These are phyloP conservation scores for Dione juno DNA, from an alignment of 2,888 invertebrate species.

Conservation along the genomic window DNA sequence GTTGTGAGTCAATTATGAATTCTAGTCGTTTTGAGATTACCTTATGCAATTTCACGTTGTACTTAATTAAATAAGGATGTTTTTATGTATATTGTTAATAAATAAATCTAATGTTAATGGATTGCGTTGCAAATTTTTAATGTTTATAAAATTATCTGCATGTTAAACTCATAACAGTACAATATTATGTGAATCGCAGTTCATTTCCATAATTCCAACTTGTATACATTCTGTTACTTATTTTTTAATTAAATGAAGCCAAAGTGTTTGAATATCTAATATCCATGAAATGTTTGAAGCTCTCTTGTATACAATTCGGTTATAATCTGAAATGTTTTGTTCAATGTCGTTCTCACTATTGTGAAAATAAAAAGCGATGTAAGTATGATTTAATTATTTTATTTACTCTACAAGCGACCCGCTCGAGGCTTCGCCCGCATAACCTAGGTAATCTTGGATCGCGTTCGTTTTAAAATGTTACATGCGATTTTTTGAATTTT, in stretches of 20 bases:
- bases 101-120: slow-evolving; percentile 37
- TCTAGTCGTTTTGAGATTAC: slow-evolving; percentile 79
- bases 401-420: slow-evolving; percentile 32
- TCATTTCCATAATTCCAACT: not conserved
- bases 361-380: slow-evolving; percentile 45
- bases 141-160: too few species aligned
- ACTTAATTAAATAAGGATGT: slow-evolving; percentile 51
- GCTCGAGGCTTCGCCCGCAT: too few species aligned
- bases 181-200: not conserved
- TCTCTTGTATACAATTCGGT: slow-evolving; percentile 44
- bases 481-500: too few species aligned
- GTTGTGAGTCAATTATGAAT: slow-evolving; percentile 75
- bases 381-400: slow-evolving; percentile 36
- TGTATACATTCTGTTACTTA: not conserved
- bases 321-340: slow-evolving; percentile 36
- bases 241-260: slow-evolving; percentile 47
- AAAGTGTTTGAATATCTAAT: slow-evolving; percentile 40
- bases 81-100: slow-evolving; percentile 39
- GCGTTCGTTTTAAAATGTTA: too few species aligned
- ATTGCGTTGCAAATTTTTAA: slow-evolving; percentile 6
- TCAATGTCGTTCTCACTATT: slow-evolving; percentile 41
- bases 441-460: too few species aligned
- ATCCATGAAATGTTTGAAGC: slow-evolving; percentile 32
- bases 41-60: slow-evolving; percentile 45
- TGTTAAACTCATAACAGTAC: too few species aligned